Percentiles rank a stretch among this genome's conserved stretches.
Conservation (phyloP, 1,140 invertebrate genomes). For the Drosophila punjabiensis region DNA sequence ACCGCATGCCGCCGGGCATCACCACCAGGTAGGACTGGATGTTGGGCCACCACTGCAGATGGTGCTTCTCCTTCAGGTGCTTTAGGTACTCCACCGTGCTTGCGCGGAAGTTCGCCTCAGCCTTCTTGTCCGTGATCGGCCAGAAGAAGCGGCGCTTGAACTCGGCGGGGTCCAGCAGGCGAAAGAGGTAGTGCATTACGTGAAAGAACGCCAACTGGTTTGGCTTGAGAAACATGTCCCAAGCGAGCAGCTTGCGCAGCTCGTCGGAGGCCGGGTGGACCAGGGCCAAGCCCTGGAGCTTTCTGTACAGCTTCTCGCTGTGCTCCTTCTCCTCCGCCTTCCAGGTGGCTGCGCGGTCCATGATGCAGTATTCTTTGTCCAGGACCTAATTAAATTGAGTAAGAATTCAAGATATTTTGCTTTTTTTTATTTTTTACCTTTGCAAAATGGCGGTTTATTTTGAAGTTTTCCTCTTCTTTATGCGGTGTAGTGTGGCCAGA, state of each 20-base stretch:
- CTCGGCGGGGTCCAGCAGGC: constrained; percentile 84
- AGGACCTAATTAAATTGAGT: not conserved
- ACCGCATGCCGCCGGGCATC: constrained; percentile 83
- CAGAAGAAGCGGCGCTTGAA: constrained; percentile 86
- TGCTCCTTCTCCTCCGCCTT: constrained; percentile 81
- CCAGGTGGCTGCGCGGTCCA: constrained; percentile 75
- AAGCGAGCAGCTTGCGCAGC: constrained; percentile 57
- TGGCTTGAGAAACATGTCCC: constrained; percentile 86
- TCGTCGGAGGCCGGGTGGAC: constrained; percentile 70
- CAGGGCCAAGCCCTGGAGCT: constrained; percentile 60
- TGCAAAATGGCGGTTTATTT: constrained; percentile 42
- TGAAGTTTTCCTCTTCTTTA: constrained; percentile 22
- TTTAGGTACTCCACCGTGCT: constrained; percentile 78
- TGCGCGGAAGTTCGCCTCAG: constrained; percentile 85
- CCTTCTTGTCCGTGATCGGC: constrained; percentile 86
- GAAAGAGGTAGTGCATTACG: constrained; percentile 86
- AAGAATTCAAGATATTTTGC: not conserved
- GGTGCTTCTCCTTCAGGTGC: constrained; percentile 77
- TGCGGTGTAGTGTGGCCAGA: not conserved
- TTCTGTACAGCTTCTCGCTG: constrained; percentile 67
- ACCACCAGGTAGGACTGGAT: constrained; percentile 81
- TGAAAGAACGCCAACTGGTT: constrained; percentile 86
- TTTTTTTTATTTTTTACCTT: not conserved
- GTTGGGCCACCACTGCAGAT: constrained; percentile 72
- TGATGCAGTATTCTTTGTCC: constrained; percentile 1